Conservation (phyloP, 2,888 invertebrate genomes). For the Pterobdella sp. region DNA sequence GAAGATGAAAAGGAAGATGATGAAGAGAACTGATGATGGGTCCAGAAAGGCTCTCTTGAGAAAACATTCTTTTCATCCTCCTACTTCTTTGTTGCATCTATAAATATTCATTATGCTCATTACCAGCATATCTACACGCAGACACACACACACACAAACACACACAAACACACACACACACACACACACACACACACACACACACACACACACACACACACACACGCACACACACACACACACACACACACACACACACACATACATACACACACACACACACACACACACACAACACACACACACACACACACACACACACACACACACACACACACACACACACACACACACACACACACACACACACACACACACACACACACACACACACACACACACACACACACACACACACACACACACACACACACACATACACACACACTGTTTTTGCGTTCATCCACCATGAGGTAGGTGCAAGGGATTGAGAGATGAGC, state of each 20-base stretch:
- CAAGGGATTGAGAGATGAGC: too few relatives aligned
- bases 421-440: not conserved
- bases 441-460: too few relatives aligned
- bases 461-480: too few relatives aligned
- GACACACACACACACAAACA: too few relatives aligned
- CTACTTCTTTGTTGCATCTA: too few relatives aligned
- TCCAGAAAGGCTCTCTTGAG: too few relatives aligned
- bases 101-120: too few relatives aligned
- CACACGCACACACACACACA: constrained; percentile 27
- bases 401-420: constrained; percentile 12
- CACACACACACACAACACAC: not conserved
- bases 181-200: constrained; percentile 17
- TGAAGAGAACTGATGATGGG: too few relatives aligned
- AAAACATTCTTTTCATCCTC: too few relatives aligned
- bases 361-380: constrained; percentile 17
- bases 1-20: too few relatives aligned
- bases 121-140: too few relatives aligned
- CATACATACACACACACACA: constrained; percentile 26
- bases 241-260: not conserved
- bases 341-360: constrained; percentile 22
- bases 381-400: constrained; percentile 24
- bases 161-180: too few relatives aligned
- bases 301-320: not conserved
- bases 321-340: not conserved
- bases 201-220: constrained; percentile 9